Evolutionary conservation across 2,888 invertebrate genomes (phyloP).

Genomic region (Eurytoma californica): DNA sequence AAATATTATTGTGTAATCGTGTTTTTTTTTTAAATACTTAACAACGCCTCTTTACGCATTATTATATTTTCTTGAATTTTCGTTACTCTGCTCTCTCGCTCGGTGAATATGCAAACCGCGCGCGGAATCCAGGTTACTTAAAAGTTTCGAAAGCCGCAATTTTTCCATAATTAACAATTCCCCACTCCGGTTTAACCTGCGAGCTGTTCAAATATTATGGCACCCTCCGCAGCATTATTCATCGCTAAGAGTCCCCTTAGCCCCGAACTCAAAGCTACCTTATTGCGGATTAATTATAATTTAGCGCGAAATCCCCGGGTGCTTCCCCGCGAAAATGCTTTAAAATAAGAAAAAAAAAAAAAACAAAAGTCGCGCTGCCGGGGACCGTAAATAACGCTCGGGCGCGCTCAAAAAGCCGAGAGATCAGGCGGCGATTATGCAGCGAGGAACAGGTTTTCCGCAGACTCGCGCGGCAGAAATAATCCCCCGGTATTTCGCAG

Average conservation of each 20-base stretch:
- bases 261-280: not conserved
- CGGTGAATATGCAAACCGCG: not conserved
- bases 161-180: slow-evolving; percentile 3
- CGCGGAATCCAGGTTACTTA: no score
- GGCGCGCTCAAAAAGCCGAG: slow-evolving; percentile 31
- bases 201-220: slow-evolving; percentile 33
- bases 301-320: slow-evolving; percentile 24
- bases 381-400: slow-evolving; percentile 48
- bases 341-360: not conserved
- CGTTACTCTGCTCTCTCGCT: not conserved
- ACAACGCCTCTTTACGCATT: no score
- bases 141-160: not conserved
- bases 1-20: no score
- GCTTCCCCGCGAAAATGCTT: not conserved
- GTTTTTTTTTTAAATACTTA: no score
- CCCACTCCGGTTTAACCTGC: not conserved
- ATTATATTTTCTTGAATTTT: not conserved
- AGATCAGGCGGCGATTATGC: slow-evolving; percentile 52
- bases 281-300: slow-evolving; percentile 52
- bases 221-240: slow-evolving; percentile 20
- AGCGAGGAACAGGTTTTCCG: slow-evolving; percentile 54
- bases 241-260: not conserved
- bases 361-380: slow-evolving; percentile 29
- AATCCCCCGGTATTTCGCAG: slow-evolving; percentile 51
- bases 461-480: slow-evolving; percentile 37